These are phyloP conservation scores for Altica lythri DNA, from an alignment of 2,888 invertebrate species.

Conservation along the genomic window DNA sequence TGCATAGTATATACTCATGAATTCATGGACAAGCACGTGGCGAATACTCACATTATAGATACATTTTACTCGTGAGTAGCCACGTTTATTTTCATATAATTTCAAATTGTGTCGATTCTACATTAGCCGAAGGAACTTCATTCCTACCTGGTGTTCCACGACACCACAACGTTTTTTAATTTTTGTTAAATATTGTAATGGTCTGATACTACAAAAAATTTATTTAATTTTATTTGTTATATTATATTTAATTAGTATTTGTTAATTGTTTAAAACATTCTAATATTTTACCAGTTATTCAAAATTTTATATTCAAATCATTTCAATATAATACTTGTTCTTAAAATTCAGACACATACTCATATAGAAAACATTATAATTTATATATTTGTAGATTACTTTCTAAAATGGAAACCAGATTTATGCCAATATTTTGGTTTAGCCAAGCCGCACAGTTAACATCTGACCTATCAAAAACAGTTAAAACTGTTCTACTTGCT, in stretches of 20 bases:
- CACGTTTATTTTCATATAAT: no score
- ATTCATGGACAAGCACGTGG: no score
- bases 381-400: slow-evolving; percentile 62
- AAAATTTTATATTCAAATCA: slow-evolving; percentile 2
- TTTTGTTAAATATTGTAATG: no score
- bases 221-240: background rate
- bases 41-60: no score
- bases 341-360: slow-evolving; percentile 1
- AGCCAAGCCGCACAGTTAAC: slow-evolving; percentile 67
- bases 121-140: no score
- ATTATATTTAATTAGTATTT: background rate
- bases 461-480: slow-evolving; percentile 62
- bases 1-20: no score
- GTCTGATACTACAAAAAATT: no score
- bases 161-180: no score
- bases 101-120: no score
- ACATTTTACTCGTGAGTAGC: no score
- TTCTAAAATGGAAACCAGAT: slow-evolving; percentile 60
- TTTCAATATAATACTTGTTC: background rate
- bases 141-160: no score
- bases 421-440: slow-evolving; percentile 80
- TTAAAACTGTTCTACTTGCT: slow-evolving; percentile 62
- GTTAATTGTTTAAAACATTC: background rate
- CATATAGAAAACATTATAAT: no score
- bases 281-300: background rate